Percentiles rank a stretch among this genome's conserved stretches.
phyloP scores from a whole-genome alignment of 1,140 invertebrate species.

The Dendrolimus kikuchii region DNA sequence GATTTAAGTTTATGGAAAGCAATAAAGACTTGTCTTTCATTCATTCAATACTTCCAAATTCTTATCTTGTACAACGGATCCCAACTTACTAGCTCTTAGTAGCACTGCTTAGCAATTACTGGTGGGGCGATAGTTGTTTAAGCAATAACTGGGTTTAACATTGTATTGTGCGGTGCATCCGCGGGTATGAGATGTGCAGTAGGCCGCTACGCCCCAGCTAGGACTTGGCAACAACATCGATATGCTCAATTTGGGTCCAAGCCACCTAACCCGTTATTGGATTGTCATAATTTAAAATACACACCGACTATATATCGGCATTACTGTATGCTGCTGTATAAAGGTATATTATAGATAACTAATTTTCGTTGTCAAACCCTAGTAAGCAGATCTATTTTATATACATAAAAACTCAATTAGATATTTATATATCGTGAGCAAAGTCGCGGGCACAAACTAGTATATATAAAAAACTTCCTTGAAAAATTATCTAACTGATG shows the following conservation, averaged over 20 bases:
- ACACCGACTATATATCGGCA: constrained; percentile 38
- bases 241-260: constrained; percentile 51
- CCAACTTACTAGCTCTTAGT: background rate
- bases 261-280: constrained; percentile 55
- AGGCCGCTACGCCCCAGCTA: constrained; percentile 30
- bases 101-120: background rate
- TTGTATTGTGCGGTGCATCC: constrained; percentile 11
- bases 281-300: constrained; percentile 54
- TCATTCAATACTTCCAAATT: no score
- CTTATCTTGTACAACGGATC: background rate
- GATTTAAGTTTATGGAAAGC: no score
- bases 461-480: no score
- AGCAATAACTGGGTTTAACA: background rate
- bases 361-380: no score
- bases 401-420: no score
- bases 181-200: background rate
- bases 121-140: background rate
- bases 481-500: no score
- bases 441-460: no score
- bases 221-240: constrained; percentile 47
- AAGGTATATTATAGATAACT: no score
- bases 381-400: no score
- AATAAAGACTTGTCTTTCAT: no score
- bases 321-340: constrained; percentile 25
- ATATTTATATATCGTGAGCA: no score